Conservation (phyloP, 2,113 vertebrate genomes). For the Sapayoa aenigma region DNA sequence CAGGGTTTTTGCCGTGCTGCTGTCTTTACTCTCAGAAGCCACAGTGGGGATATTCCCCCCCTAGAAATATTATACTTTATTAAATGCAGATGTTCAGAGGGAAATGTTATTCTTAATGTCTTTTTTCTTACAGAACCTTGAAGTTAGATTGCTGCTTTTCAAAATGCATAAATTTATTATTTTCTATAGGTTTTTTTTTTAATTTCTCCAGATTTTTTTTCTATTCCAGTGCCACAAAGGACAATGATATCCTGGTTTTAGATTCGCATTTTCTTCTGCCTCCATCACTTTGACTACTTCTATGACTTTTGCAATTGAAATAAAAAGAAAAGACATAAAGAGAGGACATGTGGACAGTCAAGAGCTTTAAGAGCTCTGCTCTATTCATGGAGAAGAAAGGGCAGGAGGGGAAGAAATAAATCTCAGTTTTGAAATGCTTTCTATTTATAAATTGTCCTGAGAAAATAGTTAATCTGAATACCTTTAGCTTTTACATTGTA, state of each 20-base stretch:
- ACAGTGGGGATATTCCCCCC: neutral
- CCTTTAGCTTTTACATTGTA: neutral
- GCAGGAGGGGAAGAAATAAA: neutral
- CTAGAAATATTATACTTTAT: neutral
- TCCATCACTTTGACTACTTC: neutral
- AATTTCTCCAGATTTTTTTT: neutral
- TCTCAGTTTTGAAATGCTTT: constrained; percentile 19
- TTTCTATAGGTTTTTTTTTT: neutral
- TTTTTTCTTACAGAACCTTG: neutral
- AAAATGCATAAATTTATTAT: neutral
- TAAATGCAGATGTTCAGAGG: neutral
- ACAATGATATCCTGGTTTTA: neutral
- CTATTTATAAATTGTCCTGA: constrained; percentile 12
- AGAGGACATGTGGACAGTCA: neutral
- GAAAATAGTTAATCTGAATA: constrained; percentile 16
- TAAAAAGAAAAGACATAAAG: constrained; percentile 5
- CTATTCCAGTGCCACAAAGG: neutral
- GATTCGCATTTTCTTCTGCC: neutral
- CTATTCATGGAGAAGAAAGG: neutral
- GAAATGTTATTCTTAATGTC: neutral
- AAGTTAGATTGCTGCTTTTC: neutral
- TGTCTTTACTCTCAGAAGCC: neutral
- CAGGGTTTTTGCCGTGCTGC: neutral
- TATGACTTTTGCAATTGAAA: neutral
- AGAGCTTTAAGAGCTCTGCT: neutral